Evolutionary conservation across 2,888 invertebrate species (phyloP).

Genomic region (Megaustenia siamemsis): DNA sequence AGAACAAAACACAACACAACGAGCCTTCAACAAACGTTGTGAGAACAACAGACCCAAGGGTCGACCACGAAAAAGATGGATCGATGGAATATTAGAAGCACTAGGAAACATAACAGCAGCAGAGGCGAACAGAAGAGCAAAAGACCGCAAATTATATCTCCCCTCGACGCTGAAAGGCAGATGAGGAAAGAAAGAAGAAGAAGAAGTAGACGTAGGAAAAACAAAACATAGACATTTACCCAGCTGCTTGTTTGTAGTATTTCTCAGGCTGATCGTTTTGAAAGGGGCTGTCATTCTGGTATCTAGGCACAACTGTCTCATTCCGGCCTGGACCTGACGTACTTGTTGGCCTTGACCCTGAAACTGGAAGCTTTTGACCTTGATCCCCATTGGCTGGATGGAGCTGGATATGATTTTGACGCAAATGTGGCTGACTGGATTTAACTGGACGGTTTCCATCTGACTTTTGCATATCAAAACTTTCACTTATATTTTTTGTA

Average conservation of each 20-base stretch:
- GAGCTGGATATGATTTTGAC: not conserved
- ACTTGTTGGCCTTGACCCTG: not conserved
- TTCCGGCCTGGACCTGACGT: not conserved
- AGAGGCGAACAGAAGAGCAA: too few relatives aligned
- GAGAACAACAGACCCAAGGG: too few relatives aligned
- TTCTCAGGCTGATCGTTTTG: constrained; percentile 24
- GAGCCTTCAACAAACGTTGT: too few relatives aligned
- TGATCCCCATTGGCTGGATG: constrained; percentile 9
- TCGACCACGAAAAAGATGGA: too few relatives aligned
- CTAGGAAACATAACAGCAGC: too few relatives aligned
- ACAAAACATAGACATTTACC: constrained; percentile 28
- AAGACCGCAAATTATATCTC: too few relatives aligned
- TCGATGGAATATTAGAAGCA: too few relatives aligned
- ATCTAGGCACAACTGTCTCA: constrained; percentile 24
- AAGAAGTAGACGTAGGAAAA: not conserved
- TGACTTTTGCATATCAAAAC: not conserved
- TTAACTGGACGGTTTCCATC: not conserved
- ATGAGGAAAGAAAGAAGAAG: not conserved
- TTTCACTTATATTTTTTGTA: not conserved
- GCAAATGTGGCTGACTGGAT: constrained; percentile 17
- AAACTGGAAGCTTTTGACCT: not conserved
- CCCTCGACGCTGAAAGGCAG: too few relatives aligned
- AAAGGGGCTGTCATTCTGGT: constrained; percentile 51
- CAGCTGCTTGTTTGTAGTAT: constrained; percentile 13
- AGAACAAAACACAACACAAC: too few relatives aligned